A percentile compares a stretch with the other conserved stretches of the same genome.
Conservation (phyloP, 2,113 vertebrate genomes). For the Dasyurus viverrinus region DNA sequence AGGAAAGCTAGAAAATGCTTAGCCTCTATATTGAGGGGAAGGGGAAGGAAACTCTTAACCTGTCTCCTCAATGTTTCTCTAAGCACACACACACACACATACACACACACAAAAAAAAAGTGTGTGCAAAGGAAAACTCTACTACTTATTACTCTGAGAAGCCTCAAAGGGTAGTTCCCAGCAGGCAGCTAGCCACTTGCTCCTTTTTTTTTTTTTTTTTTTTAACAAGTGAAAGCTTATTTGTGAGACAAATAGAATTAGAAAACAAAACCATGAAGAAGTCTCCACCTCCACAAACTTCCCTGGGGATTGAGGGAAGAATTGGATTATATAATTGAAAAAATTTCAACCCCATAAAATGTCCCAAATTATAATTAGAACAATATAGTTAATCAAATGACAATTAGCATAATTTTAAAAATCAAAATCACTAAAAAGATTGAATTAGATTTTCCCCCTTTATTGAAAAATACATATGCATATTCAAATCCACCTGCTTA, state of each 20-base stretch:
- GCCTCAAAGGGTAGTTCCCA: neutral
- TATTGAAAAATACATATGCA: slow-evolving; percentile 29
- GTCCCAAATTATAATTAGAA: slow-evolving; percentile 15
- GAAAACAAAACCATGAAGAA: neutral
- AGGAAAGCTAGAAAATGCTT: neutral
- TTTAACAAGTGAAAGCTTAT: neutral
- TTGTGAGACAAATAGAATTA: slow-evolving; percentile 24
- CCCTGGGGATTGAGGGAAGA: neutral
- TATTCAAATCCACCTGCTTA: slow-evolving; percentile 24
- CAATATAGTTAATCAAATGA: neutral
- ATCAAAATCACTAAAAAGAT: slow-evolving; percentile 25
- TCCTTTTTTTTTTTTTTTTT: neutral
- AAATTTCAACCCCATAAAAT: neutral
- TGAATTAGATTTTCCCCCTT: slow-evolving; percentile 27
- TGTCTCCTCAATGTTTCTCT: neutral
- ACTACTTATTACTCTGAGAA: neutral
- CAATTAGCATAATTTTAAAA: slow-evolving; percentile 11
- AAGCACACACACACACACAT: neutral
- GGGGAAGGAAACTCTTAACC: neutral
- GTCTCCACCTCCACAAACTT: neutral
- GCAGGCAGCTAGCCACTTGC: neutral
- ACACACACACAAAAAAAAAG: slow-evolving; percentile 12
- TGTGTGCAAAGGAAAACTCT: slow-evolving; percentile 1
- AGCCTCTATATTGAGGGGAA: neutral
- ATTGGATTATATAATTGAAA: slow-evolving; percentile 4